Conservation (phyloP, 2,797 vertebrate genomes). For the Sphenodon punctatus region DNA sequence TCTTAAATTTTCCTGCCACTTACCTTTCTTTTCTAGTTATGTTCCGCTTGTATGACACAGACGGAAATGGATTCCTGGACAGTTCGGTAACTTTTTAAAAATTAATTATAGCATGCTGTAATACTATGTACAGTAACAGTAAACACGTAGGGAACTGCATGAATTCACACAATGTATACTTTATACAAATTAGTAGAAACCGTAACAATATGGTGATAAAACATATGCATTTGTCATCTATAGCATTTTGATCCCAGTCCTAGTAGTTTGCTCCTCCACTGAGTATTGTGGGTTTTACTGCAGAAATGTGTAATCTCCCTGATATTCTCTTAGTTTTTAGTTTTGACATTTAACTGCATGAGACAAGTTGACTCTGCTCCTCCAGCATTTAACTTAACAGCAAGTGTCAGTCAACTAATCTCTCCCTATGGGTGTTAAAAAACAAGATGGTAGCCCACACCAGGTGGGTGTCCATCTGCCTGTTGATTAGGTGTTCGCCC, state of each 20-base stretch:
- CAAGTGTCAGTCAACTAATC: too few relatives aligned
- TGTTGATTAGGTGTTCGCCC: too few relatives aligned
- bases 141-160: background rate
- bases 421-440: too few relatives aligned
- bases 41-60: slow-evolving; percentile 95
- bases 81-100: slow-evolving; percentile 84
- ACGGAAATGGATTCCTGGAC: slow-evolving; percentile 92
- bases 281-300: background rate
- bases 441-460: too few relatives aligned
- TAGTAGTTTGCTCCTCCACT: background rate
- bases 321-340: background rate
- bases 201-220: background rate
- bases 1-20: slow-evolving; percentile 10
- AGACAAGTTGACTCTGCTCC: background rate
- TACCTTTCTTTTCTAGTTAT: slow-evolving; percentile 83
- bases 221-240: background rate
- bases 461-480: too few relatives aligned
- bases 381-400: too few relatives aligned
- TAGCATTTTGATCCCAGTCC: background rate
- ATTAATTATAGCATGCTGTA: background rate
- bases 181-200: background rate
- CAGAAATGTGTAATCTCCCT: background rate
- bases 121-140: background rate
- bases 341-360: background rate
- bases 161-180: background rate